A percentile compares a stretch with the other conserved stretches of the same genome.
phyloP scores from a whole-genome alignment of 1,140 invertebrate genomes.

The Drosophila micromelanica region DNA sequence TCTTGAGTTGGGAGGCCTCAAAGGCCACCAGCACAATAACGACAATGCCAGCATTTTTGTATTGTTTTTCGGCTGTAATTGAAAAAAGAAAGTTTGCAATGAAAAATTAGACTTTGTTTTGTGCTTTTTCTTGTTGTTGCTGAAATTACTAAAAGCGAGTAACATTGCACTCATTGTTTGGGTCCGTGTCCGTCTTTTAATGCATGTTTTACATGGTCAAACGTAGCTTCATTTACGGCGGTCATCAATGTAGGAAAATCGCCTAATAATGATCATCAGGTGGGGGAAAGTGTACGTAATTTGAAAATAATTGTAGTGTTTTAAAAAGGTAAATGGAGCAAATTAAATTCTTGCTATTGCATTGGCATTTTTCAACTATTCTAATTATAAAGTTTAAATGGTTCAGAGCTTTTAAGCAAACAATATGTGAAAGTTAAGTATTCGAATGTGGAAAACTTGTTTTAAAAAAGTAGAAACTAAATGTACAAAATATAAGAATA shows the following conservation, averaged over 20 bases:
- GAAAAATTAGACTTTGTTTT: conserved; percentile 23
- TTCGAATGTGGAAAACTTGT: neutral
- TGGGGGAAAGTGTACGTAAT: conserved; percentile 43
- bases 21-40: conserved; percentile 1
- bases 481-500: too few relatives aligned
- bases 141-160: conserved; percentile 19
- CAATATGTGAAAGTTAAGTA: neutral
- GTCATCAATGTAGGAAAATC: conserved; percentile 29
- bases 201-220: conserved; percentile 44
- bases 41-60: conserved; percentile 29
- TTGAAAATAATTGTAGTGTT: conserved; percentile 50
- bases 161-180: conserved; percentile 31
- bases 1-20: conserved; percentile 1
- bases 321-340: conserved; percentile 24
- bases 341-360: neutral
- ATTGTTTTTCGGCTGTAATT: conserved; percentile 32
- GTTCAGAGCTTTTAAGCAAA: neutral
- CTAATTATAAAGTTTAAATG: neutral
- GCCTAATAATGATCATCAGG: conserved; percentile 29
- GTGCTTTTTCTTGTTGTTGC: conserved; percentile 11
- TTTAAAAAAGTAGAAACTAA: neutral
- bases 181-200: neutral
- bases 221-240: conserved; percentile 16
- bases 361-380: conserved; percentile 4
- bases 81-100: conserved; percentile 49